Evolutionary conservation across 2,113 vertebrate genomes (phyloP), one percentile per base, ranked within the genome.

Genomic region (Pogona vitticeps): DNA sequence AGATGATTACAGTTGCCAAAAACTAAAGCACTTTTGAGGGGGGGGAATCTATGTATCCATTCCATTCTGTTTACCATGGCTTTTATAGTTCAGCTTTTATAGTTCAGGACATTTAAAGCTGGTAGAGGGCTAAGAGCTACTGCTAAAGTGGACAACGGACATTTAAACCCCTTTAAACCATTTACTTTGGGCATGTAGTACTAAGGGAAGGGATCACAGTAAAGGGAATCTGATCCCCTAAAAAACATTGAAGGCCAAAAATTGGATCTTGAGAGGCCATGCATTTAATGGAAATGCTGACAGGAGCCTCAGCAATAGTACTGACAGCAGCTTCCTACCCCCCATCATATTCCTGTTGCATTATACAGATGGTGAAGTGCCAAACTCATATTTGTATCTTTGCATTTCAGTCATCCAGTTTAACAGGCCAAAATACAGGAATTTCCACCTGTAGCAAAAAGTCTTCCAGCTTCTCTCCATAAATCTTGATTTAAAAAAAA

Each of bases 321-420:
- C n/a, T n/a, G n/a, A n/a, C n/a, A n/a, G n/a, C n/a, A n/a, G n/a
- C n/a, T n/a, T n/a, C n/a, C n/a, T n/a, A n/a, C n/a, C n/a, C n/a
- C n/a, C n/a, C n/a, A n/a, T n/a, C 83, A 58, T 83, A 89, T 94
- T 92, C 85, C 82, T 90, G 3, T 46, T 83, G 46, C 88, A 93
- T 93, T 92, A 80, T 87, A 61, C 59, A 89, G 88, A 86, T 91
- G 89, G 82, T 72, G 56, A 89, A 91, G 87, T 42, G 85, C 12
- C 88, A 92, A 80, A 63, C 82, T 85, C 52, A 65, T 81, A 65
- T 88, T 83, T 80, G 67, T 33, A 42, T 59, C 82, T 73, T 76
- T 76, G 26, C 83, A 76, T 91, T 93, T 68, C 31, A 88, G 63
- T 28, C 83, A 86, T 90, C 0, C 0, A 40, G 85, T 76, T 46